These are phyloP conservation scores for Rafetus swinhoei DNA, from an alignment of 2,113 vertebrate species.

Conservation along the genomic window DNA sequence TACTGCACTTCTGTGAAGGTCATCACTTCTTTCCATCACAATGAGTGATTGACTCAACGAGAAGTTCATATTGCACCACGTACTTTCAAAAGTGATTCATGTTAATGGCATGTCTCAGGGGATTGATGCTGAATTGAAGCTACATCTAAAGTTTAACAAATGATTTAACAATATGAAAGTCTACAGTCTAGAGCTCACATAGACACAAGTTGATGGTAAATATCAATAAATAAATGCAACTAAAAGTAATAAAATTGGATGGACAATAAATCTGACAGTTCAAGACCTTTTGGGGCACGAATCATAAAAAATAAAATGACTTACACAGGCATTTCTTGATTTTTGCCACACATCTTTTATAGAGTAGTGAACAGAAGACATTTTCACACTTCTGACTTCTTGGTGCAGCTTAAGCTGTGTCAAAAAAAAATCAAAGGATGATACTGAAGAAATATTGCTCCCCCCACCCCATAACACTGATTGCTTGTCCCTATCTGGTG, in stretches of 20 bases:
- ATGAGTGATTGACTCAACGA: constrained; percentile 80
- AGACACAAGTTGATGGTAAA: constrained; percentile 77
- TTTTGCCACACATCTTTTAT: constrained; percentile 68
- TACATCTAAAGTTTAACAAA: constrained; percentile 82
- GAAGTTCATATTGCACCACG: constrained; percentile 76
- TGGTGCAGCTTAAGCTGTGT: constrained; percentile 41
- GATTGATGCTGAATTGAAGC: constrained; percentile 83
- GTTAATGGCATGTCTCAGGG: constrained; percentile 80
- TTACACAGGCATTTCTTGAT: constrained; percentile 76
- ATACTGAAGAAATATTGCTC: constrained; percentile 50
- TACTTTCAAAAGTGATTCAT: constrained; percentile 84
- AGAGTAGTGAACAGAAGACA: constrained; percentile 59
- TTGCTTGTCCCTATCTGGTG: constrained; percentile 21
- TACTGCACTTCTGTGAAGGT: constrained; percentile 79
- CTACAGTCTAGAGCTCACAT: constrained; percentile 66
- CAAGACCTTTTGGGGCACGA: constrained; percentile 80
- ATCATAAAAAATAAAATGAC: constrained; percentile 81
- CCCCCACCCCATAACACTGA: neutral
- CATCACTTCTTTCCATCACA: constrained; percentile 77
- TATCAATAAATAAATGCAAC: constrained; percentile 82
- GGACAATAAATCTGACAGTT: constrained; percentile 85
- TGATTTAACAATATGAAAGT: constrained; percentile 82
- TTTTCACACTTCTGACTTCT: constrained; percentile 71
- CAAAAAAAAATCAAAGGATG: constrained; percentile 47
- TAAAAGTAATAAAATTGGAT: constrained; percentile 80